These are phyloP conservation scores for Ophion obscuratus DNA, from an alignment of 2,888 invertebrate genomes.

Conservation along the genomic window DNA sequence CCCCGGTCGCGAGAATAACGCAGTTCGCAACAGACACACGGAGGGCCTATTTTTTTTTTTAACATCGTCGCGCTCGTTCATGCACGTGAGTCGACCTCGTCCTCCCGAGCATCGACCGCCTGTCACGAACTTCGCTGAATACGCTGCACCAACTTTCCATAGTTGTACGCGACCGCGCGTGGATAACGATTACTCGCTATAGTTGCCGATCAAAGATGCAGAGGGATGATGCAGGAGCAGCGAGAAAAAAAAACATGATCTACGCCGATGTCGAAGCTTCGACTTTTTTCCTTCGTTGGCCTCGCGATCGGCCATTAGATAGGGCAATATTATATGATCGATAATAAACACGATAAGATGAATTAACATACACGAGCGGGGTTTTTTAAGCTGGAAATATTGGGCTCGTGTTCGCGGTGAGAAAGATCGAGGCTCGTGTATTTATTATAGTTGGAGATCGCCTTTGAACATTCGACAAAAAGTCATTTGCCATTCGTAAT, in stretches of 20 bases:
- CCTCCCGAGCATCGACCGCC: conserved; percentile 42
- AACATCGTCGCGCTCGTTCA: too few species aligned
- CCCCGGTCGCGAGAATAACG: not conserved
- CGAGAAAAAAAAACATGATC: conserved; percentile 1
- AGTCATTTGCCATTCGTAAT: too few species aligned
- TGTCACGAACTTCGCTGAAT: conserved; percentile 1
- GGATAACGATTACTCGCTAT: not conserved
- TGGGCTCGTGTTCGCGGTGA: too few species aligned
- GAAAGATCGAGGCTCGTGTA: too few species aligned
- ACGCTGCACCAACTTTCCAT: not conserved
- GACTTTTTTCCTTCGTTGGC: not conserved
- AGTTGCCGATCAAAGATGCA: conserved; percentile 11
- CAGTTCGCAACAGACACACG: not conserved
- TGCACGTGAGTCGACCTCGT: conserved; percentile 3
- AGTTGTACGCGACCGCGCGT: not conserved
- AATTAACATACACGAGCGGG: not conserved
- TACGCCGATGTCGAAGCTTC: not conserved
- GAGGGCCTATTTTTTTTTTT: too few species aligned
- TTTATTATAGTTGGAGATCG: too few species aligned
- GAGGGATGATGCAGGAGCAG: conserved; percentile 29
- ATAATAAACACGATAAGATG: not conserved
- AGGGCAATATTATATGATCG: not conserved
- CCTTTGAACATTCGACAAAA: too few species aligned
- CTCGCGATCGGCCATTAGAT: not conserved
- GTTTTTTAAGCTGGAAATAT: not conserved